Conservation (phyloP, 2,113 vertebrate genomes). For the Pelobates fuscus region DNA sequence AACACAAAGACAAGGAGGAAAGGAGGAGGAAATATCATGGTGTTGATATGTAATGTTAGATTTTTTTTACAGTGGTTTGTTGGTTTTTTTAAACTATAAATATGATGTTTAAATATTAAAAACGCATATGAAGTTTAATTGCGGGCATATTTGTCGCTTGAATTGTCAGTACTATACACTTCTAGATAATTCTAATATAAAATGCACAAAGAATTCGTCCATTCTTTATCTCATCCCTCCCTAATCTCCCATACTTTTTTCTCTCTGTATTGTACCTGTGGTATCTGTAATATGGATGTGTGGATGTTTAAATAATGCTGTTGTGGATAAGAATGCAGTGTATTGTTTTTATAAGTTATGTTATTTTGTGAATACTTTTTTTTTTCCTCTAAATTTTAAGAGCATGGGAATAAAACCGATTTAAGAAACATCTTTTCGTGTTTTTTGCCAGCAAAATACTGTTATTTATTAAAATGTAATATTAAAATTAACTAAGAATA, state of each 20-base stretch:
- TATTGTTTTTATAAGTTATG: constrained; percentile 72
- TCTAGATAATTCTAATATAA: constrained; percentile 65
- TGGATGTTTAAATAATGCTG: constrained; percentile 68
- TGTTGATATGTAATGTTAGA: constrained; percentile 59
- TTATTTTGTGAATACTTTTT: constrained; percentile 63
- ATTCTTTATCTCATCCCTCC: constrained; percentile 53
- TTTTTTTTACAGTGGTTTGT: constrained; percentile 60
- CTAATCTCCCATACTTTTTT: too few species aligned
- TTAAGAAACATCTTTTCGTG: constrained; percentile 60
- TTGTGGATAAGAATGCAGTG: constrained; percentile 69
- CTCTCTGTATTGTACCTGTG: constrained; percentile 70
- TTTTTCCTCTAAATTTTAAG: constrained; percentile 55
- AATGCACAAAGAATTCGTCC: constrained; percentile 58
- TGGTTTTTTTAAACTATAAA: constrained; percentile 54
- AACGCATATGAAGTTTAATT: constrained; percentile 64
- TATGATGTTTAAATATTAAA: constrained; percentile 60
- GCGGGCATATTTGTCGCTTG: constrained; percentile 66
- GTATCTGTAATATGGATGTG: constrained; percentile 59
- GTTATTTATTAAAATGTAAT: constrained; percentile 44
- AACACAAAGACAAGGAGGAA: background rate
- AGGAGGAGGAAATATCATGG: constrained; percentile 56
- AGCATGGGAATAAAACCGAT: constrained; percentile 66
- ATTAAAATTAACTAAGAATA: constrained; percentile 27
- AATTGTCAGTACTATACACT: constrained; percentile 63
- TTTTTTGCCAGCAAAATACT: constrained; percentile 55